Evolutionary conservation across 2,888 invertebrate genomes (phyloP), one percentile per base, ranked within the genome.

Genomic region (Metacarcinus magister): DNA sequence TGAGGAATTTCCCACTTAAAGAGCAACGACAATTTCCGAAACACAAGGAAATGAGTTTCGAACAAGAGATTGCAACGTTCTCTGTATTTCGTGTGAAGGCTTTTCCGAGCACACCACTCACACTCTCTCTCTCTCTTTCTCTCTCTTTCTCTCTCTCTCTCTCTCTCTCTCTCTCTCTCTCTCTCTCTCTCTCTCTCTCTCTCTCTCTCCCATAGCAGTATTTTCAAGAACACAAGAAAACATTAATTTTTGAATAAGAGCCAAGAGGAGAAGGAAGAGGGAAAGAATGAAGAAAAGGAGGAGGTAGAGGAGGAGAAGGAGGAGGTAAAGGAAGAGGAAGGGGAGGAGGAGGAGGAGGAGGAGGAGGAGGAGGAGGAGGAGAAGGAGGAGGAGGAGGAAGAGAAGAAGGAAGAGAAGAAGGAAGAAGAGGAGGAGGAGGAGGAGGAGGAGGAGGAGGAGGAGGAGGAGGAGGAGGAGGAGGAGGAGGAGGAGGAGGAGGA

Each of bases 121-220:
- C 46, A 7, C 46, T 46, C 46, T 46, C 46, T 46, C 46, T 46
- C 46, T 46, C 46, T 46, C 46, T 46, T 10, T 46, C 46, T 46
- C 46, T 46, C 46, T 46, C 46, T 46, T 10, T 46, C 46, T 46
- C 46, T 46, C 46, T 28, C 39, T 90, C 90, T 43, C 90, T 19
- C 43, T 90, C 39, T 39, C 19, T 90, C 90, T 43, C 19, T 44
- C 90, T 90, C 28, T 90, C 43, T 32, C 90, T 32, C 19, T 39
- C 43, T 87, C 87, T 39, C 28, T 39, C 87, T 87, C 87, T 87
- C 87, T 87, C 87, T 87, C 87, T 87, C 87, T 87, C 87, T 87
- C 39, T 87, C 87, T 87, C 87, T 54, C 54, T 54, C 54, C 16
- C 8, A 7, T 16, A 13, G 0, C 54, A 13, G 54, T 0, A 54